Evolutionary conservation across 2,113 vertebrate species (phyloP).

Genomic region (Alectura lathami): DNA sequence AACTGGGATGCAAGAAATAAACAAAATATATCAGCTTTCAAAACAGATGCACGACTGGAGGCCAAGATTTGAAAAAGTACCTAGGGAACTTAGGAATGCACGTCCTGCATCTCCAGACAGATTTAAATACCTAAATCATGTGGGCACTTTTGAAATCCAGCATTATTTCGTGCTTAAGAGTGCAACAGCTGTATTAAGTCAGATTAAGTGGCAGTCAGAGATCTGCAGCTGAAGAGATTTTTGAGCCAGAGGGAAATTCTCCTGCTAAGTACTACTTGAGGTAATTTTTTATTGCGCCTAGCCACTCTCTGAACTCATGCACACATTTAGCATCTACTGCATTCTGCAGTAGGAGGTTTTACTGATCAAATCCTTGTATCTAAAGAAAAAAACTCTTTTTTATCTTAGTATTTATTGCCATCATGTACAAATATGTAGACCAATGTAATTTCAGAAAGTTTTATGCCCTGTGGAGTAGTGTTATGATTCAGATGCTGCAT

Average conservation of each 20-base stretch:
- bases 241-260: background rate
- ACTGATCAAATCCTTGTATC: background rate
- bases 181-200: background rate
- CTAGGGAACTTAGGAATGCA: background rate
- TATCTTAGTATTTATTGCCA: background rate
- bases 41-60: background rate
- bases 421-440: background rate
- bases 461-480: background rate
- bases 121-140: background rate
- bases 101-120: background rate
- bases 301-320: background rate
- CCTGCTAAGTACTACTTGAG: background rate
- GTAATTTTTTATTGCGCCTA: background rate
- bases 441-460: background rate
- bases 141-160: background rate
- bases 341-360: background rate
- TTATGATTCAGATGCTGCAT: background rate
- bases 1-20: background rate
- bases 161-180: background rate
- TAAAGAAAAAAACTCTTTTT: background rate
- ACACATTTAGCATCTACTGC: background rate
- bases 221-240: background rate
- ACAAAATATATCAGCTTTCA: background rate
- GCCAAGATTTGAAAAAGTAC: background rate
- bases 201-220: background rate